Evolutionary conservation across 2,888 invertebrate species (phyloP).

Genomic region (Sclerodermus sp.): DNA sequence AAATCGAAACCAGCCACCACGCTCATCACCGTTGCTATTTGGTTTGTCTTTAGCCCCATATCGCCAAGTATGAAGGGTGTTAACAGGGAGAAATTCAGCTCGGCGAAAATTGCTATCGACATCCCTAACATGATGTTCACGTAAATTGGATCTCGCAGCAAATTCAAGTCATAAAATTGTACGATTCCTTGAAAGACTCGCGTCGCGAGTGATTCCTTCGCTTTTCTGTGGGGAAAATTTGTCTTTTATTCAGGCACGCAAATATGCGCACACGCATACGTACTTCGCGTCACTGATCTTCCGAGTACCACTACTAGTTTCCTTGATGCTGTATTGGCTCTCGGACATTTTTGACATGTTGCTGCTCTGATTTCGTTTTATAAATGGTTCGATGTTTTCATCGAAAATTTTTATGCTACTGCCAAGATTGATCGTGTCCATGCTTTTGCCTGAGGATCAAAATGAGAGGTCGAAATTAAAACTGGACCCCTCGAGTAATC

Average conservation of each 20-base stretch:
- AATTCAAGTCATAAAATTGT: conserved; percentile 66
- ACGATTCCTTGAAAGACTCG: conserved; percentile 45
- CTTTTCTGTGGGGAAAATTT: neutral
- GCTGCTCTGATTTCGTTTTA: too few relatives aligned
- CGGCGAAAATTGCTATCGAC: conserved; percentile 70
- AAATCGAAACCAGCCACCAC: conserved; percentile 63
- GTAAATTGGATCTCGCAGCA: conserved; percentile 69
- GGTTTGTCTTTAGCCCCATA: conserved; percentile 62
- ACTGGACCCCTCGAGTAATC: too few relatives aligned
- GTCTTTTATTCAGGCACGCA: too few relatives aligned
- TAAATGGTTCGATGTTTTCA: conserved; percentile 27
- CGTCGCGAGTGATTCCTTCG: neutral
- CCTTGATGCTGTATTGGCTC: too few relatives aligned
- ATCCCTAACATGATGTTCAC: conserved; percentile 70
- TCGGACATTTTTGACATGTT: too few relatives aligned
- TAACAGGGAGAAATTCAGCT: conserved; percentile 69
- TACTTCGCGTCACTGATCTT: neutral
- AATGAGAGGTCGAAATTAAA: neutral
- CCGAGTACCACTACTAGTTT: too few relatives aligned
- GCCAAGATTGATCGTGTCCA: conserved; percentile 63
- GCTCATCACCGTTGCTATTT: conserved; percentile 68
- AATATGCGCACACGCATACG: too few relatives aligned
- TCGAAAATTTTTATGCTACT: conserved; percentile 66
- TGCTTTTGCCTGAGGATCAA: conserved; percentile 36
- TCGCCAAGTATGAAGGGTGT: conserved; percentile 70